Conservation (phyloP, 2,888 invertebrate genomes). For the Troilus luridus region DNA sequence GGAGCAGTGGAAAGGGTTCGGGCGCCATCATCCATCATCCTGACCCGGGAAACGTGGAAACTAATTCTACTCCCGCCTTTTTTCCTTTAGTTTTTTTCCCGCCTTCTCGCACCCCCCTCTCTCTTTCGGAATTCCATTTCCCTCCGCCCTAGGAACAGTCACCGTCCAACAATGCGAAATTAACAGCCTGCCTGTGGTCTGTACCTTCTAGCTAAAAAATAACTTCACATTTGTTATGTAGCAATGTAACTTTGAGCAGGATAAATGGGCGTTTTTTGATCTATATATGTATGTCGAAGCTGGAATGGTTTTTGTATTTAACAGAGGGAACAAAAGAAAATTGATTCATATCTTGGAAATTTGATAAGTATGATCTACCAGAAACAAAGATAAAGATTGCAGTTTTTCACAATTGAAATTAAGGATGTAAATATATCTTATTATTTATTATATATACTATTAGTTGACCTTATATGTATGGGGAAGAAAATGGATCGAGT, state of each 20-base stretch:
- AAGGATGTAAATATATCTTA: too few species aligned
- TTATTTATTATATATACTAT: too few species aligned
- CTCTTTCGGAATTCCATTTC: conserved; percentile 38
- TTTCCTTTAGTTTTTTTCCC: conserved; percentile 33
- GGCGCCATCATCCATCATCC: conserved; percentile 28
- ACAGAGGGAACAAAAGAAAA: too few species aligned
- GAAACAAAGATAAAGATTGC: not conserved
- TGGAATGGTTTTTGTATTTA: not conserved
- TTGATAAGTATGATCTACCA: too few species aligned
- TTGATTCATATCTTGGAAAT: too few species aligned
- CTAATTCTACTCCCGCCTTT: conserved; percentile 46
- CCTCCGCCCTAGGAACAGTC: conserved; percentile 45
- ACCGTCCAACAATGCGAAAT: conserved; percentile 53
- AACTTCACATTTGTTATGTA: conserved; percentile 17
- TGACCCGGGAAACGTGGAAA: conserved; percentile 15
- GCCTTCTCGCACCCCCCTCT: not conserved
- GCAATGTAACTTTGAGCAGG: not conserved
- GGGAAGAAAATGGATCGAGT: too few species aligned
- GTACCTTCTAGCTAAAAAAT: conserved; percentile 25
- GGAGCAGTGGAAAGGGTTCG: not conserved
- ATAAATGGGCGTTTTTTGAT: not conserved
- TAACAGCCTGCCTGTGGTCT: conserved; percentile 48
- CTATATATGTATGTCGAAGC: not conserved
- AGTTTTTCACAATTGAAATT: too few species aligned
- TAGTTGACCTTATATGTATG: too few species aligned